Base-by-base conservation (phyloP, 2,888 invertebrate species). In the Scaptodrosophila latifasciaeformis region DNA sequence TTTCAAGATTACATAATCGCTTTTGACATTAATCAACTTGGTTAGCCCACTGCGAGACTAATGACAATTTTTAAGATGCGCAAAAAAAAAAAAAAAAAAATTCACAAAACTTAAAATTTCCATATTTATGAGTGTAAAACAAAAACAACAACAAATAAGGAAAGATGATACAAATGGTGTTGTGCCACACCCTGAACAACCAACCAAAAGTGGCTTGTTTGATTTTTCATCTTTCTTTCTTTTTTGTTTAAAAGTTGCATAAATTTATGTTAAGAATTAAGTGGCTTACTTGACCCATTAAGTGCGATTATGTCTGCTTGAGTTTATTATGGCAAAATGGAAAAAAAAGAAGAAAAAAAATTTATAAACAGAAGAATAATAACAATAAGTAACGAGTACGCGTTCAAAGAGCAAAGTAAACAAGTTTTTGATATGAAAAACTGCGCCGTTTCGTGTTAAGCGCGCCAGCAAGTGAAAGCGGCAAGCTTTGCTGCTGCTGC, bases 401-500 rank as follows among this genome's bases (percentile, higher is more conserved):
- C 45, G 53, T 45, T 39, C 54, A 62, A 67, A 59, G 79, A 70
- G 68, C 71, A 61, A 61, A 49, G 61, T 55, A 67, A 70, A 74
- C 66, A 60, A 50, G 63, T 61, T 74, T 70, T n/a, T 49, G 44
- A 49, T 57, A 52, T 54, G 27, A 21, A 57, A 58, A 54, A 79
- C n/a, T 13, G 34, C 0, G 2, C 30, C 30, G 27, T 54, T 34
- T 43, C 30, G 17, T n/a, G 27, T 45, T 15, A 5, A 43, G 21
- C 50, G 58, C 40, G 18, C 37, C 43, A 40, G 46, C 69, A 79
- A 72, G 72, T 72, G 72, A 72, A 72, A 72, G 72, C 71, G 66
- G 47, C 50, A 47, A 53, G 44, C 50, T 53, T 39, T 31, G 21
- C 24, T 17, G 45, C 44, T 30, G 54, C 54, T 4, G 27, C 27